phyloP scores from a whole-genome alignment of 1,140 invertebrate species.

The Solenopsis invicta region DNA sequence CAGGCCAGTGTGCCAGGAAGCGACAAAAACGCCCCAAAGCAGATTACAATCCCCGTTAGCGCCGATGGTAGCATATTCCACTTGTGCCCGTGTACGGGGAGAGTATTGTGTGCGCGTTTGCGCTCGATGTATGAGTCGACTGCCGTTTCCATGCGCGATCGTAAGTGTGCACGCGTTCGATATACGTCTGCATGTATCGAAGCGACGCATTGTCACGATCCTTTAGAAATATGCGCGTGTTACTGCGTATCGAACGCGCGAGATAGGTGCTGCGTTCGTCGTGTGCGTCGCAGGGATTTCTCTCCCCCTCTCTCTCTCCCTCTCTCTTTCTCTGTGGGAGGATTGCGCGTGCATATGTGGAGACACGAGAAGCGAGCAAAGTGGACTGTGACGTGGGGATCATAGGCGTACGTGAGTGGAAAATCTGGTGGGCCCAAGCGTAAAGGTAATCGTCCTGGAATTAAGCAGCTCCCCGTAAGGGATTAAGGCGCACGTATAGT shows the following conservation, averaged over 20 bases:
- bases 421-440: conserved; percentile 57
- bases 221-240: conserved; percentile 40
- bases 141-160: conserved; percentile 25
- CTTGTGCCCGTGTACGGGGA: neutral
- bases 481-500: conserved; percentile 58
- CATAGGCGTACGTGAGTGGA: conserved; percentile 63
- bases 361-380: neutral
- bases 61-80: conserved; percentile 25
- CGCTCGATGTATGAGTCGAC: neutral
- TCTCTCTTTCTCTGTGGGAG: neutral
- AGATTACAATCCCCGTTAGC: conserved; percentile 52
- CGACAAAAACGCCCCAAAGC: conserved; percentile 62
- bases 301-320: neutral
- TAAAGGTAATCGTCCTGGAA: conserved; percentile 64
- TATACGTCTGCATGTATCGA: conserved; percentile 3
- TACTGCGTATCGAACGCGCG: conserved; percentile 24
- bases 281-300: conserved; percentile 21
- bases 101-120: neutral
- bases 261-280: neutral
- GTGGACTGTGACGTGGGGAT: conserved; percentile 36
- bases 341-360: neutral
- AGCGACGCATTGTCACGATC: neutral
- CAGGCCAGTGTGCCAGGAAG: conserved; percentile 49
- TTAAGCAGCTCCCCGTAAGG: conserved; percentile 60
- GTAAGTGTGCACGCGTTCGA: conserved; percentile 13